These are phyloP conservation scores for Linyphia triangularis DNA, from an alignment of 2,888 invertebrate genomes.

Conservation along the genomic window DNA sequence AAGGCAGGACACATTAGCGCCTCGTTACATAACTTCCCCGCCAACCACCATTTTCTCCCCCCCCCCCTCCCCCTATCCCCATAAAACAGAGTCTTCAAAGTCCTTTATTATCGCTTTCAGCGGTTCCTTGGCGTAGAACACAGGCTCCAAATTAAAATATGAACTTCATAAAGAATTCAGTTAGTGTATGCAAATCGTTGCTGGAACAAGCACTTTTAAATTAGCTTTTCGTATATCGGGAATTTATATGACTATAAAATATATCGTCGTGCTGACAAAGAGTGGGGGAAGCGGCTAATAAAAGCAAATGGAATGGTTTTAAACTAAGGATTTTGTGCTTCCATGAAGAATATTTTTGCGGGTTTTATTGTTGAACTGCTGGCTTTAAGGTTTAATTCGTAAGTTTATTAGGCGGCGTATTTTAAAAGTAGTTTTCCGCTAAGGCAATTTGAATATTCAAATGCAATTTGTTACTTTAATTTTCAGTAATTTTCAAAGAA, in stretches of 20 bases:
- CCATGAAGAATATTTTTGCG: background rate
- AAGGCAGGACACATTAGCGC: conserved; percentile 72
- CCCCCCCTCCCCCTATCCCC: conserved; percentile 40
- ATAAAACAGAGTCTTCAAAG: conserved; percentile 69
- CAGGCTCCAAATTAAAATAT: conserved; percentile 70
- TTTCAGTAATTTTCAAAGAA: too few relatives aligned
- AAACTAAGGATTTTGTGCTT: background rate
- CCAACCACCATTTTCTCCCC: background rate
- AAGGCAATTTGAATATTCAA: too few relatives aligned
- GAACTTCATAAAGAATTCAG: conserved; percentile 75
- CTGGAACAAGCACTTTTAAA: conserved; percentile 72
- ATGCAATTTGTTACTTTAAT: too few relatives aligned
- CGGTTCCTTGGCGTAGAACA: conserved; percentile 16
- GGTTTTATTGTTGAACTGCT: background rate
- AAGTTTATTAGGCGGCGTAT: background rate
- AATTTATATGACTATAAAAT: conserved; percentile 73
- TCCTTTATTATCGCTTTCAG: conserved; percentile 71
- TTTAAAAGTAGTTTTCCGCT: background rate
- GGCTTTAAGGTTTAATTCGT: background rate
- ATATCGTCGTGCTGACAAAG: conserved; percentile 46
- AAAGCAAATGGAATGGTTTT: conserved; percentile 56
- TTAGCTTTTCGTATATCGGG: conserved; percentile 65
- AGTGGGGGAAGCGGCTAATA: conserved; percentile 11
- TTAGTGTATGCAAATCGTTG: conserved; percentile 73
- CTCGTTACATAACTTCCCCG: conserved; percentile 69